These are phyloP conservation scores for Xiphorhynchus elegans DNA, from an alignment of 2,113 vertebrate species.

Conservation along the genomic window DNA sequence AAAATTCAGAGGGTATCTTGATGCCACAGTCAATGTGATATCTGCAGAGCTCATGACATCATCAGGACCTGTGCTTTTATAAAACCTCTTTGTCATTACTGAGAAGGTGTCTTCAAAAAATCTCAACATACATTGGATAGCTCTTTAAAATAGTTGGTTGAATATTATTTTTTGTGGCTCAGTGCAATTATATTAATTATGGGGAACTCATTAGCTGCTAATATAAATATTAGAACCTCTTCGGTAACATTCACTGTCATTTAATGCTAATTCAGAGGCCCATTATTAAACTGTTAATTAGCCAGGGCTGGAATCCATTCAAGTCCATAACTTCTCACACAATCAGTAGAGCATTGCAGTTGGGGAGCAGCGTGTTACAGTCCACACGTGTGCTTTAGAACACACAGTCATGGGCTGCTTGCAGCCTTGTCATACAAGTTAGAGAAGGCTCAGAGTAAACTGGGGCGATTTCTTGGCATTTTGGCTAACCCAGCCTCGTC, in stretches of 20 bases:
- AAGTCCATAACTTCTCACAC: neutral
- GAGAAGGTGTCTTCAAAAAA: neutral
- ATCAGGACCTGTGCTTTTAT: neutral
- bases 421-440: neutral
- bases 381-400: neutral
- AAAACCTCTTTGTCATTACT: neutral
- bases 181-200: neutral
- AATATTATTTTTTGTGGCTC: constrained; percentile 6
- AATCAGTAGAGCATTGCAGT: neutral
- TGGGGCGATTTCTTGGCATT: neutral
- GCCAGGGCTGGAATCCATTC: neutral
- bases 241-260: neutral
- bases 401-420: neutral
- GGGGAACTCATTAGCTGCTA: neutral
- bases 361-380: neutral
- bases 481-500: neutral
- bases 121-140: neutral
- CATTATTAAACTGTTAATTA: constrained; percentile 21
- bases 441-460: neutral
- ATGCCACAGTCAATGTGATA: neutral
- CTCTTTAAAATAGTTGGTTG: neutral
- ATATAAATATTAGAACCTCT: constrained; percentile 14
- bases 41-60: neutral
- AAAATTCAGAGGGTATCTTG: neutral
- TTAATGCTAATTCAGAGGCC: constrained; percentile 33